Base-by-base conservation (phyloP, 1,140 invertebrate genomes). In the Scaptomyza montana region DNA sequence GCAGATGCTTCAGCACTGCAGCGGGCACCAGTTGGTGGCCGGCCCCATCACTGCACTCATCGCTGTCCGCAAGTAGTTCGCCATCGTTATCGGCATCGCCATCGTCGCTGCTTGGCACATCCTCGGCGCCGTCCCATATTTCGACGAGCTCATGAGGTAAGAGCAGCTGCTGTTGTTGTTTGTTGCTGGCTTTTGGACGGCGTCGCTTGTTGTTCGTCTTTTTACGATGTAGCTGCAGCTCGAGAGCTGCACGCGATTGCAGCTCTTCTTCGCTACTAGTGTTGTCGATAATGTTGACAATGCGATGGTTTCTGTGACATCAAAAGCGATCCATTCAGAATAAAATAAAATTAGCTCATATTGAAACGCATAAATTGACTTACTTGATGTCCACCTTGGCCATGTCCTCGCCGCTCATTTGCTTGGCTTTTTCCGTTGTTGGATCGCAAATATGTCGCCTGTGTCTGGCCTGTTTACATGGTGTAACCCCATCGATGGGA, bases 401-500 rank as follows among this genome's bases (percentile, higher is more conserved):
- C 13, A 91, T 56, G 3, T 91, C 91, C 5, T 92, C 87, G 4
- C 65, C 62, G 13, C 74, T 85, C 6, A 89, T 13, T 9, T 78
- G 77, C 16, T 84, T 91, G 7, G 55, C 61, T 57, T 90, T 91
- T 43, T 89, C 89, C 10, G 79, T 89, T 28, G 81, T 90, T 2
- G 89, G 87, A 46, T 91, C 90, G 13, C 89, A 92, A 16, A 84
- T 79, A 50, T 90, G 86, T 2, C 85, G 74, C 45, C 89, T 77
- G 19, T 81, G 85, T 19, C 91, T 72, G 0, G 93, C 91, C 66
- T 93, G 90, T 82, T 94, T 94, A 57, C 93, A 93, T 6, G 93
- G 93, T 1, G 93, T 92, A 1, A 90, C 89, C 0, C 93, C 93
- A 68, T 89, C 79, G 51, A 91, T 57, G 36, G 89, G 79, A 73